A percentile compares a stretch with the other conserved stretches of the same genome.
These are phyloP conservation scores for Syrrhaptes paradoxus DNA, from an alignment of 2,113 vertebrate species.

Conservation along the genomic window DNA sequence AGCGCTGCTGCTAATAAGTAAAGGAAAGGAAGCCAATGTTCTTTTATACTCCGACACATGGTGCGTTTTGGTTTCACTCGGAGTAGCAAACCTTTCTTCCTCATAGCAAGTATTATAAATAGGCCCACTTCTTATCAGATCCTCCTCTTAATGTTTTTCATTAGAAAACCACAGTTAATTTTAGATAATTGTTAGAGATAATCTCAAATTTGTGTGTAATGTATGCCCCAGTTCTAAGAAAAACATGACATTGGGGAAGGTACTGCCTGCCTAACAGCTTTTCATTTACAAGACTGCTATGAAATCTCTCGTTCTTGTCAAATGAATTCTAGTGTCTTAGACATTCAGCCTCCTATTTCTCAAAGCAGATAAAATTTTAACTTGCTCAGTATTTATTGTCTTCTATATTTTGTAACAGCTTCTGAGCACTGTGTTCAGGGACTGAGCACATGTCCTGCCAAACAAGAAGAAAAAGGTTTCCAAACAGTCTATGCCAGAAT, in stretches of 20 bases:
- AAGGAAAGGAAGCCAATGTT: constrained; percentile 1
- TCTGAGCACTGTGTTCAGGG: background rate
- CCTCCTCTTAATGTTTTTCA: constrained; percentile 78
- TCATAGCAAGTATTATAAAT: constrained; percentile 69
- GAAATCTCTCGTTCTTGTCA: constrained; percentile 1
- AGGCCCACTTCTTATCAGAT: constrained; percentile 77
- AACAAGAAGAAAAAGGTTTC: background rate
- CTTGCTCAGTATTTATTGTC: background rate
- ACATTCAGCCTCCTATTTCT: constrained; percentile 33
- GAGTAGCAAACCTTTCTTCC: constrained; percentile 11
- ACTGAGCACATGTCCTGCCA: background rate
- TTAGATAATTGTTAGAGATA: constrained; percentile 80
- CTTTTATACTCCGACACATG: background rate
- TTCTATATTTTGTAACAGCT: constrained; percentile 3
- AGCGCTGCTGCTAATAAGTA: constrained; percentile 1
- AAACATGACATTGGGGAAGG: constrained; percentile 67
- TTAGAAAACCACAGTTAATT: constrained; percentile 84
- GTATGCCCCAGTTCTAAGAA: constrained; percentile 73
- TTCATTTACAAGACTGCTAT: constrained; percentile 23
- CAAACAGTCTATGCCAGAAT: background rate
- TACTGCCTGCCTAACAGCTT: constrained; percentile 12
- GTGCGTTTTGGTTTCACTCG: constrained; percentile 1
- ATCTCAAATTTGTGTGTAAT: constrained; percentile 77
- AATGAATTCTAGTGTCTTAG: background rate
- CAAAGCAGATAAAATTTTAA: constrained; percentile 38